Base-by-base conservation (phyloP, 2,113 vertebrate genomes). In the Neolamprologus tretocephalus region DNA sequence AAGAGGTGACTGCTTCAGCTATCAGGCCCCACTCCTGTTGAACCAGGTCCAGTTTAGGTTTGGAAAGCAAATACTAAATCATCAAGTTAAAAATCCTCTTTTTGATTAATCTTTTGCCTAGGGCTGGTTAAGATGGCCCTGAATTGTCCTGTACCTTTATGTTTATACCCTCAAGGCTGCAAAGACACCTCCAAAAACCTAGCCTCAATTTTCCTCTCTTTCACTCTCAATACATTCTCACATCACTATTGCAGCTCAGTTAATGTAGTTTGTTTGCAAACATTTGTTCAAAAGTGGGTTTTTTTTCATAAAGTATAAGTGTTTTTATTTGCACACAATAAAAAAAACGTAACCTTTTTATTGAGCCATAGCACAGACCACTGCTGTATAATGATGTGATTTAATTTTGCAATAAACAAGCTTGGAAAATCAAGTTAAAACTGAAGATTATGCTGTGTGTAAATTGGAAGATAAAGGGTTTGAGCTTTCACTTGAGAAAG, bases 261-360 rank as follows among this genome's bases (percentile, higher is more conserved):
- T 47, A 75, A 17, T 28, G 68, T 11, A 28, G 23, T 47, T 19
- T 28, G 14, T 17, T 47, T 21, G 33, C 33, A 66, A 37, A 37
- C 33, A 1, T 66, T 66, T 66, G 33, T 66, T 66, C 10, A 66
- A 37, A 66, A 13, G 31, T 66, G 31, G 2, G 5, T 0, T 0
- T 2, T 17, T 58, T 66, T 63, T 0, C 9, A n/a, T n/a, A 35
- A 35, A n/a, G 19, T 37, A 13, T 37, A 66, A 21, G 33, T 66
- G 33, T 66, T 37, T 66, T 21, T 66, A 37, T 66, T 37, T 66
- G 10, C 19, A 66, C 4, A 21, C 33, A 66, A 66, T 37, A 66
- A 37, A 63, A 66, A 66, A 66, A 8, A 66, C 7, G 0, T 37
- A 21, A 66, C 33, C 17, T 66, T 66, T 37, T 21, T 66, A 66